These are phyloP conservation scores for Paracentrotus lividus DNA, from an alignment of 53 echinoderm and acorn worm genomes.

Conservation along the genomic window DNA sequence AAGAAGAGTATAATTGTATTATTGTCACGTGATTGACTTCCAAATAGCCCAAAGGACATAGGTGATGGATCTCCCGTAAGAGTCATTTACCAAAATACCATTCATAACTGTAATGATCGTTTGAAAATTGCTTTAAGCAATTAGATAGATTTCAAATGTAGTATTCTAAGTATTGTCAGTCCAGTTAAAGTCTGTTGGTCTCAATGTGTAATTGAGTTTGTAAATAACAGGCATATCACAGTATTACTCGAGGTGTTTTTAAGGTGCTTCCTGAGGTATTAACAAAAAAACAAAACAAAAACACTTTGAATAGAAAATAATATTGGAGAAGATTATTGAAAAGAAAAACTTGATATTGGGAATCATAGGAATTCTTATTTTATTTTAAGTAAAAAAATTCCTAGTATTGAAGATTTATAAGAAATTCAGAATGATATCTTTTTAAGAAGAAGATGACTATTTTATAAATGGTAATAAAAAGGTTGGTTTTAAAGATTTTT, in stretches of 20 bases:
- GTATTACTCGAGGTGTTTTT: neutral
- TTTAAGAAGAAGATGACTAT: no score
- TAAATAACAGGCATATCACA: neutral
- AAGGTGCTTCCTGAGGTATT: neutral
- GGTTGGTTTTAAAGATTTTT: no score
- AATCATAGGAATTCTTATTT: no score
- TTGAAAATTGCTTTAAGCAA: slow-evolving; percentile 14
- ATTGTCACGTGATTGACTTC: neutral
- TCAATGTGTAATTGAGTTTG: neutral
- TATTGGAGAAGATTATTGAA: no score
- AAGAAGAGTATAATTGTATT: neutral
- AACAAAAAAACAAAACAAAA: neutral
- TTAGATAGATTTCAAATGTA: slow-evolving; percentile 5
- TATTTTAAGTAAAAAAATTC: no score
- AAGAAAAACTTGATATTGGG: no score
- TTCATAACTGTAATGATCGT: slow-evolving; percentile 11
- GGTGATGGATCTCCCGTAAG: neutral
- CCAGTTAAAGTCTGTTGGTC: neutral
- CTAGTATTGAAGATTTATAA: no score
- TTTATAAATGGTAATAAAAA: no score
- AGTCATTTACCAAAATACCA: neutral
- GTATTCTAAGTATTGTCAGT: neutral
- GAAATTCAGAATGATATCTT: no score
- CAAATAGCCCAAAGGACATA: neutral
- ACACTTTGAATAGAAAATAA: neutral